A percentile compares a stretch with the other conserved stretches of the same genome.
phyloP scores from a whole-genome alignment of 2,888 invertebrate species.

The Eupelmus urozonus region DNA sequence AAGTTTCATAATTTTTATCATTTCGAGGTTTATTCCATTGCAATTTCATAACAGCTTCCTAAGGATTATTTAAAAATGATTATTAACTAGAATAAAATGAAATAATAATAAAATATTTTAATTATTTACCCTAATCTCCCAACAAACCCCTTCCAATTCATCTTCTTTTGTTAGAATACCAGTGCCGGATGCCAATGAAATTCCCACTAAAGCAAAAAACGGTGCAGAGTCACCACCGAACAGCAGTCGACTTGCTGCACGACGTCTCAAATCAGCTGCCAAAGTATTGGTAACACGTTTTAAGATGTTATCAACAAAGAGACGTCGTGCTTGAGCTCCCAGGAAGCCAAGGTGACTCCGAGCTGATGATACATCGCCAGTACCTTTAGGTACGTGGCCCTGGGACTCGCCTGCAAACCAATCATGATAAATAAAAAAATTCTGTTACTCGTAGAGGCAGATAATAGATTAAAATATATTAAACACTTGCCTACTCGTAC shows the following conservation, averaged over 20 bases:
- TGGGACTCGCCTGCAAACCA: constrained; percentile 71
- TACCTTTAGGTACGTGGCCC: constrained; percentile 71
- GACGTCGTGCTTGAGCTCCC: constrained; percentile 82
- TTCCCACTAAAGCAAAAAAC: constrained; percentile 86
- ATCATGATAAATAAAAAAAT: background rate
- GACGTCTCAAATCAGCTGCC: constrained; percentile 81
- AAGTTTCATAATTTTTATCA: constrained; percentile 77
- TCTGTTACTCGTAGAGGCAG: background rate
- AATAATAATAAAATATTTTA: background rate
- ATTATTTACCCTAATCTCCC: constrained; percentile 84
- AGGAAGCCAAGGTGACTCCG: constrained; percentile 71
- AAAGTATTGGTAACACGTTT: constrained; percentile 84
- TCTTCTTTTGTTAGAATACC: constrained; percentile 87
- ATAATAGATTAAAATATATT: background rate
- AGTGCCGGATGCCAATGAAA: constrained; percentile 85
- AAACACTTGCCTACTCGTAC: constrained; percentile 71
- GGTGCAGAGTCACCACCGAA: constrained; percentile 85
- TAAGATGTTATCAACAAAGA: constrained; percentile 85
- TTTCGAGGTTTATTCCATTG: constrained; percentile 79
- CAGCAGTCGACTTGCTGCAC: constrained; percentile 81
- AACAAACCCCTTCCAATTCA: constrained; percentile 87
- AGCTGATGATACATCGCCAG: constrained; percentile 65
- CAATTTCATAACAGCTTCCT: constrained; percentile 81
- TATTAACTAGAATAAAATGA: background rate
- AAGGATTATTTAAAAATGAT: constrained; percentile 60